phyloP scores from a whole-genome alignment of 1,140 invertebrate species.

The Drosophila biarmipes region DNA sequence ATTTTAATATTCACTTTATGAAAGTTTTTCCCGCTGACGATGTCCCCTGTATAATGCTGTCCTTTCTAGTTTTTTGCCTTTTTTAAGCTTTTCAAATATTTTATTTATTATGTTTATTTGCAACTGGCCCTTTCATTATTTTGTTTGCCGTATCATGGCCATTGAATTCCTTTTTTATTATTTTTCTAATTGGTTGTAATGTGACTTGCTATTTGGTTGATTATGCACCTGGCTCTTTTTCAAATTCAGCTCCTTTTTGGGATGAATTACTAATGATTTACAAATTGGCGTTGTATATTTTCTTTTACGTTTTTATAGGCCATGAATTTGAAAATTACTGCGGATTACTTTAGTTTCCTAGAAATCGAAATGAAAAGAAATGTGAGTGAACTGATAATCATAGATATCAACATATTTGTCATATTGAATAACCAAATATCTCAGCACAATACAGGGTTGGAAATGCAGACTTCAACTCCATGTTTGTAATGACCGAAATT shows the following conservation, averaged over 20 bases:
- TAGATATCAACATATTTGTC: too few relatives aligned
- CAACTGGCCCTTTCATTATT: neutral
- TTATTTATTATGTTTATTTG: conserved; percentile 23
- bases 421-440: neutral
- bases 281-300: conserved; percentile 21
- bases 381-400: neutral
- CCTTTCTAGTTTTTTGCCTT: conserved; percentile 13
- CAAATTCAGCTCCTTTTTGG: conserved; percentile 3
- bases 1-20: conserved; percentile 25
- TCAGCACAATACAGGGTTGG: neutral
- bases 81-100: conserved; percentile 5
- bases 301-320: neutral
- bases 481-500: conserved; percentile 6
- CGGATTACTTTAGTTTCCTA: neutral
- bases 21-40: conserved; percentile 2
- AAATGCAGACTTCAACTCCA: neutral
- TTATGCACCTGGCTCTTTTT: conserved; percentile 7
- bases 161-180: neutral
- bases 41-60: conserved; percentile 9
- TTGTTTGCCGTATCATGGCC: neutral
- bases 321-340: conserved; percentile 4
- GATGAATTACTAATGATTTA: conserved; percentile 33
- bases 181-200: conserved; percentile 5
- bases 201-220: conserved; percentile 4
- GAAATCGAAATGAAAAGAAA: neutral